phyloP scores from a whole-genome alignment of 2,797 vertebrate genomes.

The Notoglanidium macrostoma region DNA sequence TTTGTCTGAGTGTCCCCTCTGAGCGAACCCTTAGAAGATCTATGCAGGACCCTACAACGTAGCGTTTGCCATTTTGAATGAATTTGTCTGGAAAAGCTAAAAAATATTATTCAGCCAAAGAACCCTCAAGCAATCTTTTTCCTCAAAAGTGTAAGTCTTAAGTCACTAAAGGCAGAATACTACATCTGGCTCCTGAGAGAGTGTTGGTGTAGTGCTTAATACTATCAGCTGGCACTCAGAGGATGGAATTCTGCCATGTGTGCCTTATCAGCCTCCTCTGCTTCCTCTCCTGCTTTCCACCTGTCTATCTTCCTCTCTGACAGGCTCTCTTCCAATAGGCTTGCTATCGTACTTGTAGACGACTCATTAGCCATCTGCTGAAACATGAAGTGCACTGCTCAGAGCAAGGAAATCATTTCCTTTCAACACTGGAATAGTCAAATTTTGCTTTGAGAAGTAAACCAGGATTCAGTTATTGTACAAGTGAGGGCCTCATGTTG shows the following conservation, averaged over 20 bases:
- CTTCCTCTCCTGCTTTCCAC: conserved; percentile 29
- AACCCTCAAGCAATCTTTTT: background rate
- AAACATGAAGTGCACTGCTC: conserved; percentile 24
- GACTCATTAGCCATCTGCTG: conserved; percentile 31
- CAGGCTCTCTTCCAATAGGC: conserved; percentile 40
- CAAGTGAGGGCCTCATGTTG: background rate
- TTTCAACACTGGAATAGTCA: conserved; percentile 8
- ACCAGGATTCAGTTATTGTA: conserved; percentile 11
- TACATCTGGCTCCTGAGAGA: conserved; percentile 19
- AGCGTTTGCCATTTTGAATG: background rate
- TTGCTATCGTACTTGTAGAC: conserved; percentile 38
- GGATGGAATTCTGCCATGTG: conserved; percentile 46
- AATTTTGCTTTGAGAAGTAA: conserved; percentile 25
- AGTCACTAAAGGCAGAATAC: conserved; percentile 16
- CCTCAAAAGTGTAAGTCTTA: background rate
- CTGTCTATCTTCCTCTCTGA: conserved; percentile 43
- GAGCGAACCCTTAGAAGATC: background rate
- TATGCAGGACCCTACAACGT: background rate
- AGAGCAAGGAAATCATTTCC: conserved; percentile 26
- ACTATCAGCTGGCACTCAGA: conserved; percentile 44
- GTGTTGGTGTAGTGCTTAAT: conserved; percentile 39
- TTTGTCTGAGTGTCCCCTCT: background rate
- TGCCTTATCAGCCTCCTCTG: conserved; percentile 45
- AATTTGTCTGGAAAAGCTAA: background rate
- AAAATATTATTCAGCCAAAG: background rate